Conservation (phyloP, 1,140 invertebrate genomes). For the Drosophila bocki region DNA sequence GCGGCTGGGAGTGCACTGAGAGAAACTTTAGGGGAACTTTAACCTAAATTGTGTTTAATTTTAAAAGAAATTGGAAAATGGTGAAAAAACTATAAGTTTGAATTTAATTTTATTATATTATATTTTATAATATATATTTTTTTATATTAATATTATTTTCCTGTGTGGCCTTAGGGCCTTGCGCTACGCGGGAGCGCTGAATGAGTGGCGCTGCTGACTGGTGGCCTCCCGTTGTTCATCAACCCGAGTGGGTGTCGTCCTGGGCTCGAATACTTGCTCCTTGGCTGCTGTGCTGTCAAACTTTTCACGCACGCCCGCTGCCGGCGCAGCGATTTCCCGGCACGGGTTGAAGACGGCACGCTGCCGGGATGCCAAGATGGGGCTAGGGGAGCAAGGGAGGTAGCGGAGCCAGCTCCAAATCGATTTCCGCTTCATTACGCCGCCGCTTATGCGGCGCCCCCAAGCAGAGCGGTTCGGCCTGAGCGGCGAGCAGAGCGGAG, state of each 20-base stretch:
- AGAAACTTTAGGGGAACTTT: neutral
- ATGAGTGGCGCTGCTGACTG: constrained; percentile 11
- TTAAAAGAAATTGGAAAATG: too few relatives aligned
- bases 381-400: neutral
- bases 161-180: neutral
- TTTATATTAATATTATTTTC: neutral
- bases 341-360: constrained; percentile 59
- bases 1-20: constrained; percentile 1
- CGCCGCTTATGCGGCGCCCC: constrained; percentile 41
- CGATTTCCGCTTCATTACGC: constrained; percentile 83
- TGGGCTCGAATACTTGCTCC: neutral
- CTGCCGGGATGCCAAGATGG: neutral
- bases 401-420: constrained; percentile 60
- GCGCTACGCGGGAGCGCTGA: neutral
- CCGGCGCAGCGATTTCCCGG: constrained; percentile 75
- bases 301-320: constrained; percentile 79
- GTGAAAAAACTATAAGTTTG: too few relatives aligned
- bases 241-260: constrained; percentile 25
- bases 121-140: neutral
- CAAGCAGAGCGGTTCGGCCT: neutral
- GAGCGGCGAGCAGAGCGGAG: constrained; percentile 7
- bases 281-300: constrained; percentile 48
- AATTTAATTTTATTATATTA: neutral
- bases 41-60: too few relatives aligned
- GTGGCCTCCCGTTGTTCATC: constrained; percentile 65